A percentile compares a stretch with the other conserved stretches of the same genome.
These are phyloP conservation scores for Pachycephala philippinensis DNA, from an alignment of 2,113 vertebrate species.

Conservation along the genomic window DNA sequence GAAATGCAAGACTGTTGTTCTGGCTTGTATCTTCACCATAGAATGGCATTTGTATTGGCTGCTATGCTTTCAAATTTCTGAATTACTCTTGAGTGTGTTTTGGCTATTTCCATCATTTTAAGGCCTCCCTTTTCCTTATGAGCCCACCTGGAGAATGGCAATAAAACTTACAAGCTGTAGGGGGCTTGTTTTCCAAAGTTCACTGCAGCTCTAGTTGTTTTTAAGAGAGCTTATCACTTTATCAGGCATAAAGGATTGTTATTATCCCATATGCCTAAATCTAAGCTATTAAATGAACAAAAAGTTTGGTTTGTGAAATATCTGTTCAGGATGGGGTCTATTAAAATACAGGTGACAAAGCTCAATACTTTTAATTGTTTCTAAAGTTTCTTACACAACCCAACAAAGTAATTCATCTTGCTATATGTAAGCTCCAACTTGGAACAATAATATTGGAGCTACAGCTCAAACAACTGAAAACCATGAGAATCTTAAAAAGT, in stretches of 20 bases:
- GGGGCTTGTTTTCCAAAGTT: slow-evolving; percentile 34
- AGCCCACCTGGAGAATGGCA: slow-evolving; percentile 45
- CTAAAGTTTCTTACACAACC: background rate
- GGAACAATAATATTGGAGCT: background rate
- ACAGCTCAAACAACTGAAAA: background rate
- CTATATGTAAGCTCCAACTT: background rate
- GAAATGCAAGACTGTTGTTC: background rate
- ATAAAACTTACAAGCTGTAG: slow-evolving; percentile 41
- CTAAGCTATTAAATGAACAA: background rate
- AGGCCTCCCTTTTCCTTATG: background rate
- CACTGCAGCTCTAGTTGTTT: background rate
- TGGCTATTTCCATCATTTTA: slow-evolving; percentile 12
- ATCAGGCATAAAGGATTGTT: background rate
- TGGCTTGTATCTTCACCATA: background rate
- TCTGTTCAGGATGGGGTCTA: background rate
- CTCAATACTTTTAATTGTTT: background rate
- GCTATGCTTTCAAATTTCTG: background rate
- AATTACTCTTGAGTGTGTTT: background rate
- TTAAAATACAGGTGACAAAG: background rate
- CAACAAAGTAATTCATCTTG: background rate
- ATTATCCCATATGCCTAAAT: background rate
- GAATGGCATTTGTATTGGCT: background rate
- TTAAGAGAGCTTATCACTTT: slow-evolving; percentile 44
- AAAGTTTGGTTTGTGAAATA: background rate
- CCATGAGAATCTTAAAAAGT: background rate